Percentiles rank a stretch among this genome's conserved stretches.
phyloP scores from a whole-genome alignment of 92 coral and sea anemone species.

The Paramuricea clavata region DNA sequence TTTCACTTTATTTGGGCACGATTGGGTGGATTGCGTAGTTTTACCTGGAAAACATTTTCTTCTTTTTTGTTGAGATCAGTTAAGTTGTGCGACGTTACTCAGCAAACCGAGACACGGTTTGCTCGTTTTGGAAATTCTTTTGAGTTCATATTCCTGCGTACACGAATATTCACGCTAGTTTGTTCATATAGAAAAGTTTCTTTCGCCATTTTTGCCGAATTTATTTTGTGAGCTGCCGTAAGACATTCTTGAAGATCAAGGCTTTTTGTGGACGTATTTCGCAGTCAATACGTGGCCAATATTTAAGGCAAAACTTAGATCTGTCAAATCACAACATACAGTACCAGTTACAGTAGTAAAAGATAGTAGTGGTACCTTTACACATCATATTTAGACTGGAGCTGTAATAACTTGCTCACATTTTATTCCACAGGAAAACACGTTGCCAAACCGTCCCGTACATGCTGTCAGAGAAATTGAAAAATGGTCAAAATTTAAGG shows the following conservation, averaged over 20 bases:
- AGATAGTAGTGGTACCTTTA: neutral
- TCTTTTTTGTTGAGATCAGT: no score
- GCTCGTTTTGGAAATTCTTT: neutral
- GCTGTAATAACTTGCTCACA: neutral
- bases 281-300: neutral
- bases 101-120: no score
- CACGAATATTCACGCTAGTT: neutral
- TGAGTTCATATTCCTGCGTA: neutral
- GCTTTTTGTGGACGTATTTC: neutral
- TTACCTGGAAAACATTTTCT: no score
- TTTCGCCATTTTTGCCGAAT: neutral
- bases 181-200: neutral
- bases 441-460: constrained; percentile 80
- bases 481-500: constrained; percentile 43
- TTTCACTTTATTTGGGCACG: no score
- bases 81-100: no score
- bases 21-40: neutral
- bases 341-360: no score
- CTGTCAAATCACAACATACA: no score
- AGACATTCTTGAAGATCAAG: neutral
- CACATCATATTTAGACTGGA: neutral
- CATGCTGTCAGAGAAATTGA: constrained; percentile 66
- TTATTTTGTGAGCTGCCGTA: neutral
- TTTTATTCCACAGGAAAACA: constrained; percentile 67
- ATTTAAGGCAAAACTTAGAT: no score